A percentile compares a stretch with the other conserved stretches of the same genome.
Evolutionary conservation across 2,888 invertebrate genomes (phyloP).

Genomic region (Stramonita haemastoma): DNA sequence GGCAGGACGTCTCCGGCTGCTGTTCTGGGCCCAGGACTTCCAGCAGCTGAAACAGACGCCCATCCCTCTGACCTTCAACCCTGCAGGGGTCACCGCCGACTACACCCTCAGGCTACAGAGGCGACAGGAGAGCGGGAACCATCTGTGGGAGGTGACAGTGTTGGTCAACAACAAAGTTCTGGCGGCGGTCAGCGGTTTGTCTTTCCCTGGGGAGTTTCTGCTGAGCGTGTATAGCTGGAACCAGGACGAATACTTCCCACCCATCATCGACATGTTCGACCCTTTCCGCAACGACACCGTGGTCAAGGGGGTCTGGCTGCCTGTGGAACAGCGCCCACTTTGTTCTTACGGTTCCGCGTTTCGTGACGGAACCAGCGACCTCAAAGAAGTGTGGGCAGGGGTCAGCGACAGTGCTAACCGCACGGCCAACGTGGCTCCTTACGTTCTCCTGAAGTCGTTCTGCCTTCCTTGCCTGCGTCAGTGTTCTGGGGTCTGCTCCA

Average conservation of each 20-base stretch:
- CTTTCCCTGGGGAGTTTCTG: conserved; percentile 1
- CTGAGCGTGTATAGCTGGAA: conserved; percentile 30
- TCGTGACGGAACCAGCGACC: conserved; percentile 44
- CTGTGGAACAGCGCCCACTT: conserved; percentile 27
- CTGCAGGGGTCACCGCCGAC: neutral
- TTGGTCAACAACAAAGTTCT: conserved; percentile 51
- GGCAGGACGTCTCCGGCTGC: neutral
- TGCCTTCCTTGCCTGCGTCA: conserved; percentile 29
- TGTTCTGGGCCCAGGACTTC: conserved; percentile 36
- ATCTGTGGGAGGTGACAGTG: conserved; percentile 53
- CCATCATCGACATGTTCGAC: neutral
- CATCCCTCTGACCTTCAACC: conserved; percentile 13
- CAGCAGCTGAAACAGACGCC: conserved; percentile 21
- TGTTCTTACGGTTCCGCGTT: conserved; percentile 49
- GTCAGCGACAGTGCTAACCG: conserved; percentile 25
- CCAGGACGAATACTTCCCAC: conserved; percentile 7
- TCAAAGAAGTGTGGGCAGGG: conserved; percentile 41
- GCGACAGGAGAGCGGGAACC: conserved; percentile 46
- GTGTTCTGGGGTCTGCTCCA: conserved; percentile 13
- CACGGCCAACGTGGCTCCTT: conserved; percentile 26
- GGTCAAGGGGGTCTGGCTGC: conserved; percentile 35
- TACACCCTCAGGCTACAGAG: conserved; percentile 15
- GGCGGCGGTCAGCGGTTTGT: conserved; percentile 47
- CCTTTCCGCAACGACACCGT: neutral
- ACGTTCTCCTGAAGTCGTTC: conserved; percentile 15